These are phyloP conservation scores for Acropora tenuis DNA, from an alignment of 64 coral and sea anemone genomes.

Conservation along the genomic window DNA sequence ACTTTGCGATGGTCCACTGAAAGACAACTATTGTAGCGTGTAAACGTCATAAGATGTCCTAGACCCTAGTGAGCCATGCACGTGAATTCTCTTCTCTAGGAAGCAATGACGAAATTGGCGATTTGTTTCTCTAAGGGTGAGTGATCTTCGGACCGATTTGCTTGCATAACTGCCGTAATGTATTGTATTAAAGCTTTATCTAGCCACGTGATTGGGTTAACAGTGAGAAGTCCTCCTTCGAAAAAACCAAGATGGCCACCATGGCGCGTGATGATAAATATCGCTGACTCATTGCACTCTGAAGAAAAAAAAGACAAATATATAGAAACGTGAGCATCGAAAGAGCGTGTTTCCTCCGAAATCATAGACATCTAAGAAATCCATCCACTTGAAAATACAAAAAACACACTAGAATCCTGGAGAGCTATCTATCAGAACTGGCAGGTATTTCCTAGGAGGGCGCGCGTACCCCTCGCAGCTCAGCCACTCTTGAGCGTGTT, in stretches of 20 bases:
- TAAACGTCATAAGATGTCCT: too few species aligned
- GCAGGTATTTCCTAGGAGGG: too few species aligned
- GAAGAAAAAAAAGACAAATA: background rate
- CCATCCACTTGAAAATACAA: too few species aligned
- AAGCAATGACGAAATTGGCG: background rate
- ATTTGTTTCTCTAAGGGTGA: background rate
- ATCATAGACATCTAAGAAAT: too few species aligned
- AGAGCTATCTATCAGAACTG: too few species aligned
- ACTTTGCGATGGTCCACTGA: too few species aligned
- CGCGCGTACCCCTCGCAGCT: too few species aligned
- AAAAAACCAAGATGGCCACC: slow-evolving; percentile 96
- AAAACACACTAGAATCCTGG: too few species aligned
- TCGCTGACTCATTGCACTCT: slow-evolving; percentile 80
- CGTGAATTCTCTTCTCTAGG: background rate
- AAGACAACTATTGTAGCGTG: too few species aligned
- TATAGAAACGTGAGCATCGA: background rate
- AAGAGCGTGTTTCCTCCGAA: too few species aligned
- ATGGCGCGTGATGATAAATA: slow-evolving; percentile 89
- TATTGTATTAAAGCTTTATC: slow-evolving; percentile 89
- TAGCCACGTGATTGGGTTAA: slow-evolving; percentile 77
- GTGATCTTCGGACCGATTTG: background rate
- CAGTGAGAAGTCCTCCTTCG: slow-evolving; percentile 66
- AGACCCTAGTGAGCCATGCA: too few species aligned
- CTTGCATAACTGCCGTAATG: slow-evolving; percentile 66
- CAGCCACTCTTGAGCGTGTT: too few species aligned